Conservation (phyloP, 2,113 vertebrate species). For the Neodontobutis hainanensis region DNA sequence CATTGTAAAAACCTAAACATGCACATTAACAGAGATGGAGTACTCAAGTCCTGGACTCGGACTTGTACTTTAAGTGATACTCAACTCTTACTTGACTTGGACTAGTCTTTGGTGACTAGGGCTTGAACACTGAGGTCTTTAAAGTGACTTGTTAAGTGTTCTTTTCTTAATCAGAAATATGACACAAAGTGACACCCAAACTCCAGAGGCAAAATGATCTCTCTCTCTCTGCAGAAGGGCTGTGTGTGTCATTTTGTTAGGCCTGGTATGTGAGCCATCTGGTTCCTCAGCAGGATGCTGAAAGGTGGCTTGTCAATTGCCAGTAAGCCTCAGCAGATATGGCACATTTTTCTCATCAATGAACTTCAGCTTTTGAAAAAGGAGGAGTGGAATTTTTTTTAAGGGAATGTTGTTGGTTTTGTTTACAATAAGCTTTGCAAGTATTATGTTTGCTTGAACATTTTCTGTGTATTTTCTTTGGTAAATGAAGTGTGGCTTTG, state of each 20-base stretch:
- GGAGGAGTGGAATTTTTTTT: neutral
- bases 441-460: neutral
- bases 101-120: too few species aligned
- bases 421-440: neutral
- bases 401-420: neutral
- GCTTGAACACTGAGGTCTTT: too few species aligned
- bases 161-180: constrained; percentile 3
- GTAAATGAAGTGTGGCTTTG: neutral
- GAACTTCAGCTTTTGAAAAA: neutral
- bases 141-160: constrained; percentile 10
- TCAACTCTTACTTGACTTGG: too few species aligned
- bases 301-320: constrained; percentile 31
- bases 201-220: constrained; percentile 15
- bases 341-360: constrained; percentile 15
- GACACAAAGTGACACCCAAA: constrained; percentile 18
- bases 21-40: too few species aligned
- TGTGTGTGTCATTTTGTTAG: constrained; percentile 27
- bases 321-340: constrained; percentile 23
- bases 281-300: constrained; percentile 29
- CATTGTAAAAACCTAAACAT: too few species aligned
- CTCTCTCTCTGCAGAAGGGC: constrained; percentile 1
- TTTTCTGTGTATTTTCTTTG: too few species aligned
- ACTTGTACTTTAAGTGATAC: too few species aligned
- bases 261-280: constrained; percentile 43
- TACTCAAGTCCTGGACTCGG: too few species aligned